Percentiles rank a stretch among this genome's conserved stretches.
phyloP scores from a whole-genome alignment of 2,797 vertebrate genomes.

The Gymnothorax reevesii region DNA sequence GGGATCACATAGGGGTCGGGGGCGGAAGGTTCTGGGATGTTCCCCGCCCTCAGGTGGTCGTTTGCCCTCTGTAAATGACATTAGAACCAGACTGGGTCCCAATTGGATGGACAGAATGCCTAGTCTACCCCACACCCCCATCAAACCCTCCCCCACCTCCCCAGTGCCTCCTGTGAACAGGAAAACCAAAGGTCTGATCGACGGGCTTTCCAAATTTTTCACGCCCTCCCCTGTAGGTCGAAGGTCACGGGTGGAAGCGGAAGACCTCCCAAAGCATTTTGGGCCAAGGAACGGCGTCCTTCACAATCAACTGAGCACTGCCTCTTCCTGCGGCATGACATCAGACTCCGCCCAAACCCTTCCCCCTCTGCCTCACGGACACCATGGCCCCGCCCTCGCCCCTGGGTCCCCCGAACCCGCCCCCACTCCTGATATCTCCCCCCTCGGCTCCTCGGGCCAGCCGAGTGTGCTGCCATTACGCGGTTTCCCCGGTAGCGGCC shows the following conservation, averaged over 20 bases:
- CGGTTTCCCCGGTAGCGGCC: slow-evolving; percentile 86
- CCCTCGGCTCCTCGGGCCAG: slow-evolving; percentile 91
- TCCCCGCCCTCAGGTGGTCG: slow-evolving; percentile 97
- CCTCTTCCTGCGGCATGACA: slow-evolving; percentile 69
- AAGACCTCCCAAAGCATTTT: slow-evolving; percentile 85
- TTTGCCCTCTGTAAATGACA: slow-evolving; percentile 97
- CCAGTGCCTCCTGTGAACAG: slow-evolving; percentile 82
- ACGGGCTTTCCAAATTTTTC: slow-evolving; percentile 99
- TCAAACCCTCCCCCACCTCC: slow-evolving; percentile 35
- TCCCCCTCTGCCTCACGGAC: slow-evolving; percentile 71
- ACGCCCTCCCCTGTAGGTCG: slow-evolving; percentile 97
- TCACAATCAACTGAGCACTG: slow-evolving; percentile 81
- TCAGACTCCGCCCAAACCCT: slow-evolving; percentile 64
- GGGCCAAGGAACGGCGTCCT: slow-evolving; percentile 84
- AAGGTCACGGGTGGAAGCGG: slow-evolving; percentile 86
- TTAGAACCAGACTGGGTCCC: slow-evolving; percentile 92
- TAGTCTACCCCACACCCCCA: slow-evolving; percentile 76
- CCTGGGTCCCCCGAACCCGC: slow-evolving; percentile 81
- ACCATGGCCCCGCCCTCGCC: slow-evolving; percentile 71
- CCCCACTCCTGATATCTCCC: slow-evolving; percentile 77
- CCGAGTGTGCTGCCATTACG: slow-evolving; percentile 87
- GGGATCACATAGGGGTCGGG: slow-evolving; percentile 95
- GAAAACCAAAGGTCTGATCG: slow-evolving; percentile 99
- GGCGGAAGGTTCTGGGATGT: slow-evolving; percentile 98
- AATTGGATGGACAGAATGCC: slow-evolving; percentile 88